Conservation (phyloP, 2,888 invertebrate species). For the Biston stratarius region DNA sequence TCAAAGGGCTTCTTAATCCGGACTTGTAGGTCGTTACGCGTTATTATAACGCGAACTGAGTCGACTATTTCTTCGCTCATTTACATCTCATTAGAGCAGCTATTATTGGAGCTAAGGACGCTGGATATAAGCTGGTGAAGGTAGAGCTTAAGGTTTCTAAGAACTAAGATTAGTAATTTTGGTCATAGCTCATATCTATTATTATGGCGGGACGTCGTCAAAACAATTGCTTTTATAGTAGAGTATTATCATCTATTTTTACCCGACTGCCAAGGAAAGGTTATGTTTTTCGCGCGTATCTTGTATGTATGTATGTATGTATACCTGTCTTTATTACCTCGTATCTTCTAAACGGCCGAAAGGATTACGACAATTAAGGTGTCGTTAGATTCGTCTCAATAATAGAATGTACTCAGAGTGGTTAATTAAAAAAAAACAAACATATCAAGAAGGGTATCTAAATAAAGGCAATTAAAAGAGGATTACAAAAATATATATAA, state of each 20-base stretch:
- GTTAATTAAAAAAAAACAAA: no score
- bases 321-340: no score
- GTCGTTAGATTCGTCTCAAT: no score
- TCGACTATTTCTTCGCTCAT: slow-evolving; percentile 84
- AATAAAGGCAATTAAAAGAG: no score
- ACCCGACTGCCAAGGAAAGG: no score
- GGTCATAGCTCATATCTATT: not conserved
- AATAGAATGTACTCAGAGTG: no score
- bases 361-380: no score
- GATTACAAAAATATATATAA: no score
- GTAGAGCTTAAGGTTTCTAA: slow-evolving; percentile 7
- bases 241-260: not conserved
- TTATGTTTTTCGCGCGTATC: no score
- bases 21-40: slow-evolving; percentile 87
- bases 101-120: slow-evolving; percentile 76
- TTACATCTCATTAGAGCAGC: slow-evolving; percentile 86
- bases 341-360: no score
- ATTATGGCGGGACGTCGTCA: not conserved
- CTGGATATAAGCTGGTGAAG: slow-evolving; percentile 23
- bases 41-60: slow-evolving; percentile 85
- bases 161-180: slow-evolving; percentile 6
- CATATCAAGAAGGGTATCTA: no score
- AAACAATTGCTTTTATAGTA: not conserved
- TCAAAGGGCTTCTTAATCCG: slow-evolving; percentile 87
- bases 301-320: no score